phyloP scores from a whole-genome alignment of 1,140 invertebrate genomes.

The Drosophila miranda region DNA sequence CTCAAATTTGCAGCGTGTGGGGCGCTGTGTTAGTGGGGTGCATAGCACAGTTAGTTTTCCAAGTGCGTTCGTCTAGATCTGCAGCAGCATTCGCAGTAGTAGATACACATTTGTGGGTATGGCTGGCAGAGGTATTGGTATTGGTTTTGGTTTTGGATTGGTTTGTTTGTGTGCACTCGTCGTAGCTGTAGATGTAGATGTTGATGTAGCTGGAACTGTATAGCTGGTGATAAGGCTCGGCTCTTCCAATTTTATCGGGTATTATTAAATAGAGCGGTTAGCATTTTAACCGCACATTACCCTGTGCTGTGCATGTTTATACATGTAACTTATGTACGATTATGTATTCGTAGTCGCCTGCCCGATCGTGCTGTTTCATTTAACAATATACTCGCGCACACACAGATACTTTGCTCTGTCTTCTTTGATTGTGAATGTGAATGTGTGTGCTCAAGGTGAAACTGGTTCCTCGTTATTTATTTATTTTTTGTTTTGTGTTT shows the following conservation, averaged over 20 bases:
- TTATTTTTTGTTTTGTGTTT: conserved; percentile 67
- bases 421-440: conserved; percentile 2
- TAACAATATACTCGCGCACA: conserved; percentile 21
- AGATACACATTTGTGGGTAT: conserved; percentile 6
- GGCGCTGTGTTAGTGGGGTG: conserved; percentile 5
- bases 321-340: conserved; percentile 17
- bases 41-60: conserved; percentile 7
- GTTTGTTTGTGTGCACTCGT: too few relatives aligned
- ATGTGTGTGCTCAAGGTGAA: conserved; percentile 67
- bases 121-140: conserved; percentile 23
- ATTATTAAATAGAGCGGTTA: conserved; percentile 20
- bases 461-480: conserved; percentile 71
- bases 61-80: conserved; percentile 23
- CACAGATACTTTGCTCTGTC: conserved; percentile 13
- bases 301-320: conserved; percentile 14
- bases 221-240: conserved; percentile 18
- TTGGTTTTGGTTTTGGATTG: background rate
- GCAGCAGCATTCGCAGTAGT: conserved; percentile 27
- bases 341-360: conserved; percentile 22
- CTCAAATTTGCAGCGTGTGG: conserved; percentile 24
- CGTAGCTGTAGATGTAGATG: too few relatives aligned
- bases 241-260: conserved; percentile 29
- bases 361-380: conserved; percentile 34
- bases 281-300: conserved; percentile 4
- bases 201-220: too few relatives aligned